Conservation (phyloP, 1,140 invertebrate genomes). For the Melipona quadrifasciata region DNA sequence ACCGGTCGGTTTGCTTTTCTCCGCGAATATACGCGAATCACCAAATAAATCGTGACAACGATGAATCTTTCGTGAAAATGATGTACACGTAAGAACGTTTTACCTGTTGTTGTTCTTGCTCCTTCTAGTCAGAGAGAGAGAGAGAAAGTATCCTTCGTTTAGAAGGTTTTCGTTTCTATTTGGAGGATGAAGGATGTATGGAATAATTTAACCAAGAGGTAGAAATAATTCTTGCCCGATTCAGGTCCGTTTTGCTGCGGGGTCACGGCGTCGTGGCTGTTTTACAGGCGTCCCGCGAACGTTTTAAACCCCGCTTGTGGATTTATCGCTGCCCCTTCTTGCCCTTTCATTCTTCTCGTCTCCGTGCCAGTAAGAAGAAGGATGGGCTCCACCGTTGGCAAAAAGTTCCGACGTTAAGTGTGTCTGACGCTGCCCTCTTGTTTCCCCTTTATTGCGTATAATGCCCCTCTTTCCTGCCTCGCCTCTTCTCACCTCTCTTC, state of each 20-base stretch:
- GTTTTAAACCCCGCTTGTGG: constrained; percentile 64
- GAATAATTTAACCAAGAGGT: constrained; percentile 48
- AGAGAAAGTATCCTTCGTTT: not conserved
- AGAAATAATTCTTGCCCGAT: constrained; percentile 59
- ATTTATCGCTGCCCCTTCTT: constrained; percentile 42
- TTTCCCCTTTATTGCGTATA: constrained; percentile 66
- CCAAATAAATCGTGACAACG: not conserved
- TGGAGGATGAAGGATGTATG: constrained; percentile 35
- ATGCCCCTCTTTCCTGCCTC: constrained; percentile 48
- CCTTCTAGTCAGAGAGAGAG: too few relatives aligned
- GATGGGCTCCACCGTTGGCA: constrained; percentile 36
- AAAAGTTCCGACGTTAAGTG: constrained; percentile 69
- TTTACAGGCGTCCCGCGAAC: constrained; percentile 59
- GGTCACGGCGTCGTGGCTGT: constrained; percentile 47
- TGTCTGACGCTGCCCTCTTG: constrained; percentile 66
- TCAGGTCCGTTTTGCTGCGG: constrained; percentile 28
- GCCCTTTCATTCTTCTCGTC: constrained; percentile 37
- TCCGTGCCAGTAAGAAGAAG: constrained; percentile 31
- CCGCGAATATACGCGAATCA: not conserved
- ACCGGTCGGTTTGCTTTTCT: too few relatives aligned
- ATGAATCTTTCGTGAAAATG: not conserved
- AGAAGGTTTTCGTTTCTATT: constrained; percentile 26
- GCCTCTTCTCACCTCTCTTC: too few relatives aligned
- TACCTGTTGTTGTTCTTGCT: not conserved
- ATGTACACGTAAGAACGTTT: not conserved